Base-by-base conservation (phyloP, 2,113 vertebrate species). In the Panurus biarmicus region DNA sequence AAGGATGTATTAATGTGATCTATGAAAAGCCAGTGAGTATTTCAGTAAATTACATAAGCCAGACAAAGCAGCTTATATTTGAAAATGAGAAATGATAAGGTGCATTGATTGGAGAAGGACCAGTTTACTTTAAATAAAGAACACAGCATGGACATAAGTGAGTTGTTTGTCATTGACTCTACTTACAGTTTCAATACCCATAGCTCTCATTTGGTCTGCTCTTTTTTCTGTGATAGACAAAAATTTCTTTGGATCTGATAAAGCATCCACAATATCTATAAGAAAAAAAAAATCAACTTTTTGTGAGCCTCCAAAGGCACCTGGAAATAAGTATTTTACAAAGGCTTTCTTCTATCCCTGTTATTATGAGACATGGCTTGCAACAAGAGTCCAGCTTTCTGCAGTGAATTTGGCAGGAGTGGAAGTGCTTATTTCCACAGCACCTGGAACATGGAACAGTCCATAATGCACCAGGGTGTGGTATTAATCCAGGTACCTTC, bases 231-330 rank as follows among this genome's bases (percentile, higher is more conserved):
- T 99, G 93, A 99, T 99, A 64, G 99, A 99, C 84, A 99, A 97
- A 97, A 99, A 99, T 97, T 99, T 99, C 98, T 99, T 99, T 96
- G 99, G 99, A 96, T 99, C 99, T 76, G 99, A 99, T 66, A 99
- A 98, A 95, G 99, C 99, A 92, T 99, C 99, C 94, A 99, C 99
- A 35, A 99, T 99, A 78, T 98, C 99, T 99, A 94, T 25, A 97
- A 95, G 23, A 72, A 47, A 4, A 36, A 92, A 44, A 51, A 3
- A 40, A 54, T 8, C 18, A 71, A 44, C 12, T 74, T 87, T 44
- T 72, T 54, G 60, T 19, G 35, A 65, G 48, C 74, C 87, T 64
- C 66, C 66, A 48, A 85, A n/a, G 15, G 11, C 48, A 90, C 53
- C 16, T 60, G 22, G 65, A 86, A 77, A 87, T 17, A 1, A 51